These are phyloP conservation scores for Drosophila rufa DNA, from an alignment of 1,140 invertebrate species.

Conservation along the genomic window DNA sequence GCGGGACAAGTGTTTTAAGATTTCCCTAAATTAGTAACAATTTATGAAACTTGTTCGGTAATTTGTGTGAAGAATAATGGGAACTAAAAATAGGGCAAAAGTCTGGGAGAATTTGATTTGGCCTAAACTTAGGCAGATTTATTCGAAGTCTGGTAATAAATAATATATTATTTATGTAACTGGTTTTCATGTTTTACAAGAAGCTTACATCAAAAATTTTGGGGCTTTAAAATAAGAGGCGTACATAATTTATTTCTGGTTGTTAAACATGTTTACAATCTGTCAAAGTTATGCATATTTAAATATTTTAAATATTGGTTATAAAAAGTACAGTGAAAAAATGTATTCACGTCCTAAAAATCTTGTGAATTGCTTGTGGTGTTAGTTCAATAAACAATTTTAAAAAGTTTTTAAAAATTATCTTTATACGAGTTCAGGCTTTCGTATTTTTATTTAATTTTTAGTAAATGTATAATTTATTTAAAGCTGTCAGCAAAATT, in stretches of 20 bases:
- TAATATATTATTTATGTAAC: background rate
- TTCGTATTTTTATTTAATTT: too few species aligned
- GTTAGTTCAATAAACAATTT: too few species aligned
- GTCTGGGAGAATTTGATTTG: too few species aligned
- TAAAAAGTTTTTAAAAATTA: too few species aligned
- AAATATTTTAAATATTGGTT: background rate
- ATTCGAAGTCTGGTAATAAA: too few species aligned
- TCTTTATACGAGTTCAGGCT: too few species aligned
- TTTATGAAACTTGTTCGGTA: conserved; percentile 25
- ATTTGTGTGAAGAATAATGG: background rate
- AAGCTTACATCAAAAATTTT: background rate
- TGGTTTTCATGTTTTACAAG: conserved; percentile 1
- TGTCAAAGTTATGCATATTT: background rate
- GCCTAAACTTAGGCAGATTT: background rate
- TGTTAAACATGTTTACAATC: background rate
- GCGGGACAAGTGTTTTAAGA: conserved; percentile 40
- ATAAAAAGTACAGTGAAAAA: background rate
- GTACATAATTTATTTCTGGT: background rate
- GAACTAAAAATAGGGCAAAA: background rate
- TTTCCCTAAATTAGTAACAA: conserved; percentile 37
- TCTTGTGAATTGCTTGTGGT: background rate
- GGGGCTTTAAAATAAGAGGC: background rate
- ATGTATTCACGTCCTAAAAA: background rate
- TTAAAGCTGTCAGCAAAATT: background rate
- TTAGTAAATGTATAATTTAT: background rate